Conservation (phyloP, 2,113 vertebrate species). For the Amia ocellicauda region DNA sequence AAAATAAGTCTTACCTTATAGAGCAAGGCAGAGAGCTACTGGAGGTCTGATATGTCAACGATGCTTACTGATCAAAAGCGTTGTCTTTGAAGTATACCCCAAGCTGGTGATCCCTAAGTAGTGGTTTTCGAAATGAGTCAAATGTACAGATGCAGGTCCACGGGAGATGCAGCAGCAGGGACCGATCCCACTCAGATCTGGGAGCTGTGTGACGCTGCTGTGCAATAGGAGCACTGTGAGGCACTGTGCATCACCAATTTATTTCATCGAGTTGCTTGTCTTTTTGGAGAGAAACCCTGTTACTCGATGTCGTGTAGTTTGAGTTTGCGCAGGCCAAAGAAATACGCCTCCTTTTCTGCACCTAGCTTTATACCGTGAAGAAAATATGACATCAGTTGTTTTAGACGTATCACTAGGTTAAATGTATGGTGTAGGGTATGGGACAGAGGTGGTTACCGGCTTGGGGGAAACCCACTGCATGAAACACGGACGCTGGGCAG, state of each 20-base stretch:
- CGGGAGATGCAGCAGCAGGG: conserved; percentile 59
- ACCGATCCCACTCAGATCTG: conserved; percentile 56
- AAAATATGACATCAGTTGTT: conserved; percentile 21
- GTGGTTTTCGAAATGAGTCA: conserved; percentile 24
- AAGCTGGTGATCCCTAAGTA: conserved; percentile 43
- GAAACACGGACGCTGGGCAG: too few relatives aligned
- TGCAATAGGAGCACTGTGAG: conserved; percentile 54
- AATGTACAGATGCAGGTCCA: conserved; percentile 37
- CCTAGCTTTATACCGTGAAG: conserved; percentile 16
- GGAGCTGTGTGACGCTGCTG: conserved; percentile 44
- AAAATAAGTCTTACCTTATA: conserved; percentile 56
- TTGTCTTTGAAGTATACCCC: conserved; percentile 42
- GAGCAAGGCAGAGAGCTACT: conserved; percentile 41
- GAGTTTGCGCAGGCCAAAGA: conserved; percentile 19
- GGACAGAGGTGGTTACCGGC: not conserved
- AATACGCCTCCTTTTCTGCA: conserved; percentile 28
- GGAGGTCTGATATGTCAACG: conserved; percentile 45
- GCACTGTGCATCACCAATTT: conserved; percentile 61
- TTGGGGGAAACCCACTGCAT: too few relatives aligned
- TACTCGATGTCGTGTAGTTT: conserved; percentile 1
- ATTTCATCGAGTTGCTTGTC: conserved; percentile 47
- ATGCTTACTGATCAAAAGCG: conserved; percentile 45
- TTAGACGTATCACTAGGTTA: not conserved
- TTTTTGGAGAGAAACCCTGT: conserved; percentile 16
- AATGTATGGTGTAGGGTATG: not conserved